Percentiles rank a stretch among this genome's conserved stretches.
These are phyloP conservation scores for Sarcophaga subvicina DNA, from an alignment of 2,888 invertebrate species.

Conservation along the genomic window DNA sequence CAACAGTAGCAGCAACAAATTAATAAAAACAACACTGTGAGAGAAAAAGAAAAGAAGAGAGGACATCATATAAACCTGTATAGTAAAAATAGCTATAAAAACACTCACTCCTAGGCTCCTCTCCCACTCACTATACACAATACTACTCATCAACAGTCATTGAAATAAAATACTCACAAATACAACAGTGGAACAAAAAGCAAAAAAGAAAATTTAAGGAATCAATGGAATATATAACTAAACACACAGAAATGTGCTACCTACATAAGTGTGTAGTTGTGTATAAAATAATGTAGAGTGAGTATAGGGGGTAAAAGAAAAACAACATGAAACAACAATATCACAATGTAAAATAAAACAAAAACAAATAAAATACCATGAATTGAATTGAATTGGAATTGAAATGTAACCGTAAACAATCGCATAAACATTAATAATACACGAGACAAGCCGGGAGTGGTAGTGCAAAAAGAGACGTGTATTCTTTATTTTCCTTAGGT, in stretches of 20 bases:
- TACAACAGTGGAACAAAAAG: not conserved
- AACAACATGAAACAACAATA: conserved; percentile 10
- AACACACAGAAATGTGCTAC: too few relatives aligned
- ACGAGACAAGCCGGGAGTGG: too few relatives aligned
- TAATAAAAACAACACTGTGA: conserved; percentile 1
- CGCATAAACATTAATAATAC: not conserved
- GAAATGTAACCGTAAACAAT: conserved; percentile 47
- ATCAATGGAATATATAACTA: not conserved
- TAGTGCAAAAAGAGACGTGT: too few relatives aligned
- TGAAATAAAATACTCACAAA: conserved; percentile 1
- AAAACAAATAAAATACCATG: conserved; percentile 37
- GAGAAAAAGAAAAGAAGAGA: conserved; percentile 8
- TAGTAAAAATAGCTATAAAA: not conserved
- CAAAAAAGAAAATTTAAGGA: not conserved
- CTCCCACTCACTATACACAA: not conserved
- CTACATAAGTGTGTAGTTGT: not conserved
- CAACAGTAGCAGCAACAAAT: conserved; percentile 7
- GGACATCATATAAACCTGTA: conserved; percentile 19
- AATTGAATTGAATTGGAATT: conserved; percentile 31
- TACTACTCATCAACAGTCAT: not conserved
- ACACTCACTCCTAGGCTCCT: not conserved
- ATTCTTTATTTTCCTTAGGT: too few relatives aligned
- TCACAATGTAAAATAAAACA: conserved; percentile 3
- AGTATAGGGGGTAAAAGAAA: not conserved
- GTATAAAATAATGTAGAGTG: conserved; percentile 12